Conservation (phyloP, 2,113 vertebrate genomes). For the Thalassarche chlororhynchos region DNA sequence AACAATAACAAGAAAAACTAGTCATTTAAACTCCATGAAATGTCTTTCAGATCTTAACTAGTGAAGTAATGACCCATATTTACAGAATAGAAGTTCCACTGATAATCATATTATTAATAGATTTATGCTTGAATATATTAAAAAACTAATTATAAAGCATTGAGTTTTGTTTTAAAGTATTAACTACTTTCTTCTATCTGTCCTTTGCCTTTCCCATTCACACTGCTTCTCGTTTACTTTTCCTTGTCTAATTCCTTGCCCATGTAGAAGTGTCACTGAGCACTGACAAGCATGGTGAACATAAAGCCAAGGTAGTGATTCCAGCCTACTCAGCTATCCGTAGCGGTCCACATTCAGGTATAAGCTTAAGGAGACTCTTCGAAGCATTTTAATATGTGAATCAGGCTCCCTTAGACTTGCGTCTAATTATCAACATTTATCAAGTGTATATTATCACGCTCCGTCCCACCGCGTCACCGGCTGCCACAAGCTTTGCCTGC, state of each 20-base stretch:
- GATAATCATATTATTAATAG: background rate
- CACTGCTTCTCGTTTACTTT: background rate
- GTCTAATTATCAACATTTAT: background rate
- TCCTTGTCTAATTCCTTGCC: background rate
- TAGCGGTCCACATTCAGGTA: background rate
- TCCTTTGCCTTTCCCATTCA: background rate
- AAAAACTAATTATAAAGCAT: background rate
- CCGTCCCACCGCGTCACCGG: rapidly evolving
- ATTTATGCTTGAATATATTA: background rate
- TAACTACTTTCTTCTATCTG: background rate
- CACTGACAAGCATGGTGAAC: background rate
- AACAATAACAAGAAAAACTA: background rate
- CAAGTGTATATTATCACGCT: background rate
- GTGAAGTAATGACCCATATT: background rate
- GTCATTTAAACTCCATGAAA: background rate
- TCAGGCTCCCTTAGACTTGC: background rate
- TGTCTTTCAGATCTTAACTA: background rate
- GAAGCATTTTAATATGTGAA: background rate
- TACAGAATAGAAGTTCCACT: background rate
- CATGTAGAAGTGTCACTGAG: background rate
- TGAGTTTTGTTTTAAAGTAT: background rate
- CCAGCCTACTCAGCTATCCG: background rate
- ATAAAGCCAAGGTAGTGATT: background rate
- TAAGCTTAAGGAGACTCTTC: background rate
- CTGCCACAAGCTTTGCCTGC: background rate